Percentiles rank a stretch among this genome's conserved stretches.
Conservation (phyloP, 2,113 vertebrate species). For the Alexandromys fortis region DNA sequence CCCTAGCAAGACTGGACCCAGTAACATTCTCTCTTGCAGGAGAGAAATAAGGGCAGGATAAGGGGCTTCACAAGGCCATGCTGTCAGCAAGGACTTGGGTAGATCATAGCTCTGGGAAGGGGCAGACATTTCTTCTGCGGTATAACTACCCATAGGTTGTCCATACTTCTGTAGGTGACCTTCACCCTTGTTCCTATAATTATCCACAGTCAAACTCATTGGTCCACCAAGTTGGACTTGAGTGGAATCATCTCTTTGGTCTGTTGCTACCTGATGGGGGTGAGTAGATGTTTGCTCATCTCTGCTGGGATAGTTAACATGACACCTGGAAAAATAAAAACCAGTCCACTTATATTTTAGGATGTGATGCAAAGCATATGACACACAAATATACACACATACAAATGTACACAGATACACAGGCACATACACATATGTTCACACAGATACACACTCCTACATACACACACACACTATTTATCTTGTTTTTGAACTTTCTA, state of each 20-base stretch:
- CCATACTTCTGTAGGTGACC: not conserved
- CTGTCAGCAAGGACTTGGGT: not conserved
- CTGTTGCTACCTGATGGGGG: not conserved
- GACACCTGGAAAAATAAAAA: not conserved
- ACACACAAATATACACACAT: not conserved
- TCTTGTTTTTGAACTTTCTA: not conserved
- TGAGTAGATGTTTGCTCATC: not conserved
- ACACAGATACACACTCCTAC: not conserved
- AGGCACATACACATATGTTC: not conserved
- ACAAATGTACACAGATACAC: not conserved
- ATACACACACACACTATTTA: not conserved
- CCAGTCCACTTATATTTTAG: slow-evolving; percentile 36
- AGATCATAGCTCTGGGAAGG: not conserved
- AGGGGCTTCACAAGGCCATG: not conserved
- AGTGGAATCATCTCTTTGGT: not conserved
- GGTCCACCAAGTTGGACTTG: not conserved
- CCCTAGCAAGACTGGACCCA: not conserved
- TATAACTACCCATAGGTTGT: not conserved
- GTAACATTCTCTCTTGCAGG: not conserved
- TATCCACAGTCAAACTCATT: not conserved
- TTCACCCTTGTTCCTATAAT: not conserved
- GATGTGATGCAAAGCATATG: not conserved
- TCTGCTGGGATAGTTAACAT: not conserved
- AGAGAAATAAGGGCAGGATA: not conserved
- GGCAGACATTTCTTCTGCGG: not conserved